These are phyloP conservation scores for Zaprionus kolodkinae DNA, from an alignment of 1,140 invertebrate genomes.

Conservation along the genomic window DNA sequence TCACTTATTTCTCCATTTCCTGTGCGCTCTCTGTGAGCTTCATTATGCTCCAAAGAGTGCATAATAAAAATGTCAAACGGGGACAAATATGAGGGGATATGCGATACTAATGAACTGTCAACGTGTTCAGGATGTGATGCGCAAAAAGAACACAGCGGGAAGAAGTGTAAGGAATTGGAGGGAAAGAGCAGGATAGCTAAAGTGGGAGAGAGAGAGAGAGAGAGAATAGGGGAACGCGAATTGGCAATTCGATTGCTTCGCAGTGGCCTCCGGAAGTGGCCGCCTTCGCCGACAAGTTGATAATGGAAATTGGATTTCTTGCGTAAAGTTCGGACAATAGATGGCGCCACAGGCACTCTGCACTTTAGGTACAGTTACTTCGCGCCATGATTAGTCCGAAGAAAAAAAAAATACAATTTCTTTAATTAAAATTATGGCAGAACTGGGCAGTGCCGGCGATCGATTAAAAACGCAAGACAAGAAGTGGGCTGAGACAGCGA, in stretches of 20 bases:
- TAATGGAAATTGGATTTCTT: slow-evolving; percentile 44
- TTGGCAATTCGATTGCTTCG: slow-evolving; percentile 41
- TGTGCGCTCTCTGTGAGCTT: slow-evolving; percentile 8
- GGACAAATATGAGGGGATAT: slow-evolving; percentile 69
- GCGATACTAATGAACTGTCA: slow-evolving; percentile 72
- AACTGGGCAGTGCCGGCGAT: background rate
- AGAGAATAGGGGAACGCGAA: slow-evolving; percentile 16
- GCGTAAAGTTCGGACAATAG: slow-evolving; percentile 28
- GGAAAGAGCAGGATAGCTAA: background rate
- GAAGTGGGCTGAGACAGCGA: background rate
- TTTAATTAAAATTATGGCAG: slow-evolving; percentile 63
- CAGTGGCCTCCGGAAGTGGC: background rate
- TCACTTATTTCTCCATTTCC: slow-evolving; percentile 24
- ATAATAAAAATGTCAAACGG: slow-evolving; percentile 71
- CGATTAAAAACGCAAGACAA: background rate
- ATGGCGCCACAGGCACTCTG: slow-evolving; percentile 28
- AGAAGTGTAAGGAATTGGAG: background rate
- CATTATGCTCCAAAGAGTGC: slow-evolving; percentile 34
- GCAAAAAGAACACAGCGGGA: background rate
- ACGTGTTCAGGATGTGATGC: slow-evolving; percentile 26
- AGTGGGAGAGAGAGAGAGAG: slow-evolving; percentile 5
- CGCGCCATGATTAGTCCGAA: background rate
- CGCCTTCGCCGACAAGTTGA: background rate
- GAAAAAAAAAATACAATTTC: slow-evolving; percentile 18
- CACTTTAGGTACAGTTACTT: background rate